These are phyloP conservation scores for Nipponacmea schrenckii DNA, from an alignment of 2,888 invertebrate species.

Conservation along the genomic window DNA sequence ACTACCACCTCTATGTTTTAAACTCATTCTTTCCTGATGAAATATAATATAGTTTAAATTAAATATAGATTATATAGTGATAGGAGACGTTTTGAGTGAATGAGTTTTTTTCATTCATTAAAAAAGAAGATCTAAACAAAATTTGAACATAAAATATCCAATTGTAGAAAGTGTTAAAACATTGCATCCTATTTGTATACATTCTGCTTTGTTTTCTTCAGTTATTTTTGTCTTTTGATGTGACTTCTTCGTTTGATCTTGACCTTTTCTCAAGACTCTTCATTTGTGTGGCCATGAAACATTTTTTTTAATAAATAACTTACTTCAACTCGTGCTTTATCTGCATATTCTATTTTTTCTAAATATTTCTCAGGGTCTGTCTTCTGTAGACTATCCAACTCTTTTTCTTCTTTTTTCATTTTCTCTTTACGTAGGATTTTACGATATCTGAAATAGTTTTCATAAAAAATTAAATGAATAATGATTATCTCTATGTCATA, in stretches of 20 bases:
- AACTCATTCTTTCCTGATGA: slow-evolving; percentile 81
- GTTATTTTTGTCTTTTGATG: too few species aligned
- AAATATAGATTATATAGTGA: too few species aligned
- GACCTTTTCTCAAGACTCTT: too few species aligned
- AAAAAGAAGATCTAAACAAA: too few species aligned
- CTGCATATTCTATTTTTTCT: slow-evolving; percentile 85
- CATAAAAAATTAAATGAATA: not conserved
- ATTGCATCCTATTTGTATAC: too few species aligned
- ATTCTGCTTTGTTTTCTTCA: too few species aligned
- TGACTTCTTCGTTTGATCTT: too few species aligned
- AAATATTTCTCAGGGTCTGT: slow-evolving; percentile 89
- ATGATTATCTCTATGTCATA: not conserved
- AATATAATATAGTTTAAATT: not conserved
- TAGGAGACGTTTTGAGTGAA: too few species aligned
- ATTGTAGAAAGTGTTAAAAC: too few species aligned
- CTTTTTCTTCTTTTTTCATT: slow-evolving; percentile 84
- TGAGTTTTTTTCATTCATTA: too few species aligned
- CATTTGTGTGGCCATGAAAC: too few species aligned
- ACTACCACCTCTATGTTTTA: slow-evolving; percentile 95
- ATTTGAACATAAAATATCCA: too few species aligned
- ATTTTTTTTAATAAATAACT: not conserved
- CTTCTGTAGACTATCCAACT: slow-evolving; percentile 88
- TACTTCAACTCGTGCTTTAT: slow-evolving; percentile 80
- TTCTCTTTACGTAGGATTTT: slow-evolving; percentile 83
- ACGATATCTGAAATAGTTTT: slow-evolving; percentile 70